Percentiles rank a stretch among this genome's conserved stretches.
Conservation (phyloP, 2,113 vertebrate genomes). For the Alectura lathami region DNA sequence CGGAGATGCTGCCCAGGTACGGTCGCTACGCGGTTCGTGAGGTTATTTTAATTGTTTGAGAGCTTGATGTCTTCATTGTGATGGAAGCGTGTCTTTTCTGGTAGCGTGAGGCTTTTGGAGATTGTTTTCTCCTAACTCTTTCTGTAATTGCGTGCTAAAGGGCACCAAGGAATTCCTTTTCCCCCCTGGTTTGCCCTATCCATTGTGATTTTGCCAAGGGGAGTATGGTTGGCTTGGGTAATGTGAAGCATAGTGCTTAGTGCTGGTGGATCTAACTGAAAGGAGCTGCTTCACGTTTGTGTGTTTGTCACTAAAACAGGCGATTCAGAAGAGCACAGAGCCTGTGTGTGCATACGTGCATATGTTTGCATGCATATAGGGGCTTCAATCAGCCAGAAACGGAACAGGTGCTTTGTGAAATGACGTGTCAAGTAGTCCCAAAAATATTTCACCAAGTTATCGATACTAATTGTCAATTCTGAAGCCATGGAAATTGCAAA, state of each 20-base stretch:
- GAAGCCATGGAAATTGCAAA: background rate
- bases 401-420: background rate
- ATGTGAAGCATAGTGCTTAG: background rate
- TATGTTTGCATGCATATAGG: background rate
- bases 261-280: background rate
- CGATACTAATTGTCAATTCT: background rate
- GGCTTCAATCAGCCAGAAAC: background rate
- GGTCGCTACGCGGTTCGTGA: background rate
- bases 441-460: background rate
- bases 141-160: background rate
- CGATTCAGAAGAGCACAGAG: background rate
- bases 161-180: background rate
- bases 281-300: background rate
- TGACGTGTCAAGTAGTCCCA: background rate
- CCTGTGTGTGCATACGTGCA: background rate
- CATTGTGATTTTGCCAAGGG: background rate
- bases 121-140: background rate
- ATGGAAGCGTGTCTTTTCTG: background rate
- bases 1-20: constrained; percentile 84
- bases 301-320: background rate
- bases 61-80: background rate
- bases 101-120: background rate
- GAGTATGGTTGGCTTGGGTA: background rate
- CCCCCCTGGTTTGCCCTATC: background rate
- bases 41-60: constrained; percentile 14